A percentile compares a stretch with the other conserved stretches of the same genome.
Evolutionary conservation across 2,797 vertebrate species (phyloP).

Genomic region (Menidia menidia): DNA sequence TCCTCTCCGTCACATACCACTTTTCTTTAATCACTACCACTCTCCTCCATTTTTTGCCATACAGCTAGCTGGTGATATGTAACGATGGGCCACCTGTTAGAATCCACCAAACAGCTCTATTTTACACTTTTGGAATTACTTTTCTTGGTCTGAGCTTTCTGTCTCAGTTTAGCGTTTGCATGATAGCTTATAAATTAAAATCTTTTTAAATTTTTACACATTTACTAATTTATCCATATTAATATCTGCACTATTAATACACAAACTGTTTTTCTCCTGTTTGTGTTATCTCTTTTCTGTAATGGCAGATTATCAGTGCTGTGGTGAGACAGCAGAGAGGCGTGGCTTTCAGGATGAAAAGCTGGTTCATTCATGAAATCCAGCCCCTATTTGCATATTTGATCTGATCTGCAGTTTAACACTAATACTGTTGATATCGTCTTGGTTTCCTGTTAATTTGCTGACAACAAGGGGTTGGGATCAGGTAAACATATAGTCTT

Average conservation of each 20-base stretch:
- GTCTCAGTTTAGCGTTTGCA: not conserved
- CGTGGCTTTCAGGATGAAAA: not conserved
- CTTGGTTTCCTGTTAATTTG: not conserved
- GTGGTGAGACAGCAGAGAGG: not conserved
- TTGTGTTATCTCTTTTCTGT: not conserved
- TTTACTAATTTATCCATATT: not conserved
- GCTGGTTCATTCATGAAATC: constrained; percentile 5
- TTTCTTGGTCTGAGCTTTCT: not conserved
- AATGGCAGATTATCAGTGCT: constrained; percentile 1
- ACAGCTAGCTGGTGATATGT: not conserved
- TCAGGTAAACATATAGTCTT: not conserved
- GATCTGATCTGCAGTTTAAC: not conserved
- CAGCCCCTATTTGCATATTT: not conserved
- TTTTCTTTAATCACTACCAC: constrained; percentile 18
- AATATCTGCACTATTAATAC: not conserved
- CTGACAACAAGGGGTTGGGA: not conserved
- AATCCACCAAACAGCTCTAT: constrained; percentile 1
- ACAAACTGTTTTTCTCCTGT: not conserved
- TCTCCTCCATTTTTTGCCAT: not conserved
- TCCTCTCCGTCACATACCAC: constrained; percentile 13
- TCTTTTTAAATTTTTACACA: not conserved
- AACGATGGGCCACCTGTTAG: constrained; percentile 35
- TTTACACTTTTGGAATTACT: not conserved
- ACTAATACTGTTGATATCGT: not conserved
- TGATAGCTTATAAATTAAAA: not conserved